A percentile compares a stretch with the other conserved stretches of the same genome.
These are phyloP conservation scores for Chaetoderma sp. DNA, from an alignment of 2,888 invertebrate species.

Conservation along the genomic window DNA sequence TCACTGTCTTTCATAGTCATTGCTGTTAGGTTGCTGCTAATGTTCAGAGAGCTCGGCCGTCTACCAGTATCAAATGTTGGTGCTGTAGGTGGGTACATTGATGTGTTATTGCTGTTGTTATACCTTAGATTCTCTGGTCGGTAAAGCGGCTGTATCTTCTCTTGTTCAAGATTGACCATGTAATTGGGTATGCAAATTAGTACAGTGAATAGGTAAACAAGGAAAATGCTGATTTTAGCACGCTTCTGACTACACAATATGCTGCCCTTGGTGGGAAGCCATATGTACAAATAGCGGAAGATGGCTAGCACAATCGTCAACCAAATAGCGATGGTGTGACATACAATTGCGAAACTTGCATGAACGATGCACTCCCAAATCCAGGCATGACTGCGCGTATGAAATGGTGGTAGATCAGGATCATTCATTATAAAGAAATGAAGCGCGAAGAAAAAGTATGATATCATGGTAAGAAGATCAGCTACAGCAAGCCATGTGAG, in stretches of 20 bases:
- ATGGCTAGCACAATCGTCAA: slow-evolving; percentile 91
- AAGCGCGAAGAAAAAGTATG: slow-evolving; percentile 90
- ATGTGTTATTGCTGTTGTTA: not conserved
- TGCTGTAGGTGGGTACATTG: too few relatives aligned
- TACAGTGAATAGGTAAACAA: slow-evolving; percentile 85
- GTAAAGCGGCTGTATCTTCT: slow-evolving; percentile 70
- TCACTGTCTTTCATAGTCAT: slow-evolving; percentile 62
- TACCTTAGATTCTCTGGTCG: not conserved
- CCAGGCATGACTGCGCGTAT: slow-evolving; percentile 65
- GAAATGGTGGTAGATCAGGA: slow-evolving; percentile 42
- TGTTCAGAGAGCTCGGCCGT: not conserved
- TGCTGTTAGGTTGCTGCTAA: slow-evolving; percentile 4
- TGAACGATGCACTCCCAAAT: slow-evolving; percentile 76
- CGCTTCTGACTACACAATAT: slow-evolving; percentile 85
- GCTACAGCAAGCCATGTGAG: slow-evolving; percentile 85
- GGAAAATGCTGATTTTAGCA: slow-evolving; percentile 84
- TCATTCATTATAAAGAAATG: slow-evolving; percentile 73
- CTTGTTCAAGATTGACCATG: slow-evolving; percentile 81
- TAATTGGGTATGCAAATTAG: slow-evolving; percentile 88
- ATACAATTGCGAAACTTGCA: slow-evolving; percentile 87
- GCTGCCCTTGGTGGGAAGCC: slow-evolving; percentile 83
- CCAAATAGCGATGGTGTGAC: slow-evolving; percentile 93
- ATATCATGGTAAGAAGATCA: slow-evolving; percentile 89
- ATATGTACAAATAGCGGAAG: slow-evolving; percentile 83
- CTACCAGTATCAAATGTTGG: too few relatives aligned